Evolutionary conservation across 2,888 invertebrate species (phyloP).

Genomic region (Tachina fera): DNA sequence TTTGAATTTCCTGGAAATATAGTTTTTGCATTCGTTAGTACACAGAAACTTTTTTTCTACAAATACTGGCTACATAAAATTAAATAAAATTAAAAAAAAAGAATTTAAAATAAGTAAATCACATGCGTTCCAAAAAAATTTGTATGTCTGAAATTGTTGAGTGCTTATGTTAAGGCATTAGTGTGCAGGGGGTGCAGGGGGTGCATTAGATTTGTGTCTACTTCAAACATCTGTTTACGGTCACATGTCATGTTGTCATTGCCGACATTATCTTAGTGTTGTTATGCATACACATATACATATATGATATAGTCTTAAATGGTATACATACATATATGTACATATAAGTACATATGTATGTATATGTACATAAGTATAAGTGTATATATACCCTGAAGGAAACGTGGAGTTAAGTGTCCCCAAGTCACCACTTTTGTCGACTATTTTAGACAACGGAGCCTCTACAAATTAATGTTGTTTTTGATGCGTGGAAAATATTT

Average conservation of each 20-base stretch:
- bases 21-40: background rate
- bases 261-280: conserved; percentile 63
- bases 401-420: too few species aligned
- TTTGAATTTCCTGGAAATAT: too few species aligned
- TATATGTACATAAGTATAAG: background rate
- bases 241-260: conserved; percentile 72
- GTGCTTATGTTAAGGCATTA: conserved; percentile 7
- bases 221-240: conserved; percentile 71
- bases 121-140: background rate
- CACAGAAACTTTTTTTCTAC: background rate
- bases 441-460: too few species aligned
- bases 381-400: too few species aligned
- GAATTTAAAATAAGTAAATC: background rate
- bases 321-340: conserved; percentile 8
- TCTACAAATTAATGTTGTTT: too few species aligned
- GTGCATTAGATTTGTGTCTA: conserved; percentile 52
- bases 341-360: background rate
- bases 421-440: too few species aligned
- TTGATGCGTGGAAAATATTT: too few species aligned
- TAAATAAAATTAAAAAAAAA: conserved; percentile 3
- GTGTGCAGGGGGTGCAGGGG: conserved; percentile 41
- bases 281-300: background rate
- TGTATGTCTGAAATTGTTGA: background rate
- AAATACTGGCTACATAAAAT: background rate
- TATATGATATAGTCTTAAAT: background rate